phyloP scores from a whole-genome alignment of 2,797 vertebrate species.

The Syndactyla subalaris region DNA sequence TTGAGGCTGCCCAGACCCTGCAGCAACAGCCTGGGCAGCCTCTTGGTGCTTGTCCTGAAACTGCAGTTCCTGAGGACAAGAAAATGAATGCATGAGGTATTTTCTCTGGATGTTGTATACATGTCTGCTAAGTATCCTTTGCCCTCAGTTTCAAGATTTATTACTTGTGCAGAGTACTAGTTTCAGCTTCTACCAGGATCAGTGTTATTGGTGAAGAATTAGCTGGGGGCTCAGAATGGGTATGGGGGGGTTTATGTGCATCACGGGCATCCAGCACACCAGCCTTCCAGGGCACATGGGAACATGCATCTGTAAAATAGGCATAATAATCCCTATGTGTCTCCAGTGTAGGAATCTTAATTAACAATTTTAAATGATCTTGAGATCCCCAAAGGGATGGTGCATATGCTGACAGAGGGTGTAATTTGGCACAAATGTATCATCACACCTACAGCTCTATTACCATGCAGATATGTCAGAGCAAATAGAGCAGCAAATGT shows the following conservation, averaged over 20 bases:
- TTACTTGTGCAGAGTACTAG: neutral
- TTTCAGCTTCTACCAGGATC: neutral
- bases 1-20: neutral
- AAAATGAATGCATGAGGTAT: neutral
- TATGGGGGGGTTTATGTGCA: neutral
- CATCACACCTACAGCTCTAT: slow-evolving; percentile 1
- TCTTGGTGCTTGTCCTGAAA: neutral
- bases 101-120: neutral
- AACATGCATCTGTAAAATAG: neutral
- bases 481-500: neutral
- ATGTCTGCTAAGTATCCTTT: neutral
- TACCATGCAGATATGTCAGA: neutral
- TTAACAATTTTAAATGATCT: neutral
- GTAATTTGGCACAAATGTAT: neutral
- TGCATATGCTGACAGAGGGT: neutral
- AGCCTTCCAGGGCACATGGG: neutral
- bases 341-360: neutral
- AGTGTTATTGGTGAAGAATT: neutral
- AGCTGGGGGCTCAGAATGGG: neutral
- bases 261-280: neutral
- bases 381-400: neutral
- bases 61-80: neutral
- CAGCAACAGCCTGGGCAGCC: neutral
- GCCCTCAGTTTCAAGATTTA: neutral
- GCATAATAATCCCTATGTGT: neutral